These are phyloP conservation scores for Hypocryptadius cinnamomeus DNA, from an alignment of 2,113 vertebrate species.

Conservation along the genomic window DNA sequence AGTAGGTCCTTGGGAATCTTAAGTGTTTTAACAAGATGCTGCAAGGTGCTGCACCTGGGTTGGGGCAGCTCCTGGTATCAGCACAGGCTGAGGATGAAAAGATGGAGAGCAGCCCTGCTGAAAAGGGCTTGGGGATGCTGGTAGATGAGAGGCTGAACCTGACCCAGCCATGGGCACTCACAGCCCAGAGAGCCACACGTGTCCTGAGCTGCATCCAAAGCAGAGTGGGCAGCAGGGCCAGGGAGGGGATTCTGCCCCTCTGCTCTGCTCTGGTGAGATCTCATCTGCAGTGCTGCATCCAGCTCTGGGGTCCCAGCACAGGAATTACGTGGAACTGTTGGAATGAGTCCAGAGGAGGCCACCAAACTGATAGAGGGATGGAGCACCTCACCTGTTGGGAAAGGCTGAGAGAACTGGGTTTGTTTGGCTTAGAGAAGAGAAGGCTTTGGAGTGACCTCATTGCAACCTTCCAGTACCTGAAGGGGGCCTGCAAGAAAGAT, in stretches of 20 bases:
- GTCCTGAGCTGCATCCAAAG: background rate
- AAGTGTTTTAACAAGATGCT: background rate
- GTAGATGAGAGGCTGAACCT: background rate
- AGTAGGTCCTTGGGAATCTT: background rate
- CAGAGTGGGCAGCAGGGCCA: background rate
- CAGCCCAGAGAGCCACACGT: background rate
- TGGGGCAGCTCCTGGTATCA: fast-evolving
- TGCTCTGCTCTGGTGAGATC: background rate
- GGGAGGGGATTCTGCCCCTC: background rate
- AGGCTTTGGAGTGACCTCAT: background rate
- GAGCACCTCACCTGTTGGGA: background rate
- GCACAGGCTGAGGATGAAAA: background rate
- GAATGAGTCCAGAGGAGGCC: background rate
- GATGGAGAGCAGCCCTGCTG: background rate
- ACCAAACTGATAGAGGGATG: too few relatives aligned
- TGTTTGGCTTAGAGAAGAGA: background rate
- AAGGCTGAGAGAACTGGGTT: background rate
- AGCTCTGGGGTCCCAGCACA: background rate
- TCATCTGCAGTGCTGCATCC: background rate
- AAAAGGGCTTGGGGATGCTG: background rate
- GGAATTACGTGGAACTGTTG: fast-evolving
- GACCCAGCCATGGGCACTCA: background rate
- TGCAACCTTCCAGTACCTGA: background rate
- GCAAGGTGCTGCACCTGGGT: background rate
- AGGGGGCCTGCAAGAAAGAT: background rate